Evolutionary conservation across 2,888 invertebrate genomes (phyloP), one percentile per base, ranked within the genome.

Genomic region (Drosophila melanosoma): DNA sequence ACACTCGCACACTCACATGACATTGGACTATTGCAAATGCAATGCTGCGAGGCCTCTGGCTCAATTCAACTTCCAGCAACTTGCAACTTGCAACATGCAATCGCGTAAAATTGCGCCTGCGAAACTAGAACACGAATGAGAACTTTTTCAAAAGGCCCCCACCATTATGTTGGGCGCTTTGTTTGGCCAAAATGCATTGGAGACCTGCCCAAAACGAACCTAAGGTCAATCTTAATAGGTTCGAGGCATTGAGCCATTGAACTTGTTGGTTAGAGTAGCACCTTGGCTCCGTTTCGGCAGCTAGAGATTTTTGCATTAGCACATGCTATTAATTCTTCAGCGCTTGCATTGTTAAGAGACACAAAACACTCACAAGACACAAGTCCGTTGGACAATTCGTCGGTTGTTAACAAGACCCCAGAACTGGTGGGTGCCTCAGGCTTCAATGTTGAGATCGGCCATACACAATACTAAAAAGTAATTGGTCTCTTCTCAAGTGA

Each of bases 121-220:
- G 91, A 90, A 91, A 90, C 91, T 91, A 85, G 91, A 89, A 91
- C 91, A 81, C 90, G 90, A 91, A 83, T 91, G 91, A 91, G 91
- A 91, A 91, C 87, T 83, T 87, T 89, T 84, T 79, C 77, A 54
- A 35, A 68, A 67, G 64, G 35, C 60, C 65, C 68, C 68, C 74
- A 17, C 40, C 40, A 80, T 89, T 82, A 74, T 69, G 32, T 62
- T 60, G 71, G 76, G 59, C 70, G 76, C 71, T 73, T 79, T 70
- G 69, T 83, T 83, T 77, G 65, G 62, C 76, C 69, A 72, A 67
- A 73, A 74, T 58, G 56, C 51, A 76, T 71, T 33, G 69, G 66
- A 69, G 53, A 42, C 32, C 20, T 38, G 52, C 58, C 59, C 49
- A 49, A 73, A 87, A 54, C 60, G 70, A 74, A 75, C 73, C 71